Conservation (phyloP, 2,113 vertebrate genomes). For the Columba janthina region DNA sequence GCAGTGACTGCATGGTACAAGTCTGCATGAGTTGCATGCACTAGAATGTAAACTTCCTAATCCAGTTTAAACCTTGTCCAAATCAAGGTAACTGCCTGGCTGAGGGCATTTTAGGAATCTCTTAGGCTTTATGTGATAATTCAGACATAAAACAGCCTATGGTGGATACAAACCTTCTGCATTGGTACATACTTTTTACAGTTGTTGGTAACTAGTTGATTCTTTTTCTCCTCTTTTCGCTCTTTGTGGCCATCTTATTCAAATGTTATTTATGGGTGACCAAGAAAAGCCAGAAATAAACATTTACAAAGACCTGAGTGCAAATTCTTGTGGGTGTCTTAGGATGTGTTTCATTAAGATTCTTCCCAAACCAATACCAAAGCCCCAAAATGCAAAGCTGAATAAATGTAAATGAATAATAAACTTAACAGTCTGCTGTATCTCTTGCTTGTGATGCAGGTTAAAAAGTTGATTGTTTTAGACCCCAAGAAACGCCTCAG, state of each 20-base stretch:
- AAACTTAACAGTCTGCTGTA: background rate
- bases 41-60: background rate
- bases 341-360: background rate
- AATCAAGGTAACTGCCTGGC: background rate
- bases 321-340: background rate
- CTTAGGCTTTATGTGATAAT: background rate
- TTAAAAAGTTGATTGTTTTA: slow-evolving; percentile 88
- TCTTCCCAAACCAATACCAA: background rate
- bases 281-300: background rate
- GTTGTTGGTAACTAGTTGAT: background rate
- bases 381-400: background rate
- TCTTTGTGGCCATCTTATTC: background rate
- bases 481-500: slow-evolving; percentile 88
- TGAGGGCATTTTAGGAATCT: background rate
- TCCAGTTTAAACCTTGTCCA: background rate
- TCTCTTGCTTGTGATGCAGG: slow-evolving; percentile 70
- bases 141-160: background rate
- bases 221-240: background rate
- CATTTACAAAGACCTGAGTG: background rate
- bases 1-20: background rate
- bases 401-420: background rate
- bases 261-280: background rate
- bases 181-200: background rate
- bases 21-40: background rate
- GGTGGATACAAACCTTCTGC: background rate